Evolutionary conservation across 2,797 vertebrate species (phyloP).

Genomic region (Mastacembelus armatus): DNA sequence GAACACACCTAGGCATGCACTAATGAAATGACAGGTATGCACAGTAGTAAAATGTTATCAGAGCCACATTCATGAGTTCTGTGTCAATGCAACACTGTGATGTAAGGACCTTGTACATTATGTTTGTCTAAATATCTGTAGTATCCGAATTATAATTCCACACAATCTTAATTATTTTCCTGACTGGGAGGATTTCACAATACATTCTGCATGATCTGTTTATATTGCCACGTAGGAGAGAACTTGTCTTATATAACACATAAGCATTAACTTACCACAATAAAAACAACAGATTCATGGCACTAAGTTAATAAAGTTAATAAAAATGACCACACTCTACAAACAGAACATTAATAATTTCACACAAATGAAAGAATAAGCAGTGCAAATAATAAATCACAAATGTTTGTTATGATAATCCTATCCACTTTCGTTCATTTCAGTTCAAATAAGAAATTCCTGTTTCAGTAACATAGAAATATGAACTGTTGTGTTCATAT

Average conservation of each 20-base stretch:
- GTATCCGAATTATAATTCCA: constrained; percentile 18
- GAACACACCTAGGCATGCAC: constrained; percentile 23
- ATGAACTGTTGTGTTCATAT: too few species aligned
- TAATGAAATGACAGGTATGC: constrained; percentile 30
- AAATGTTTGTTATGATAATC: too few species aligned
- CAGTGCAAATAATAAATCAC: not conserved
- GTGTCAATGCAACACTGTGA: constrained; percentile 37
- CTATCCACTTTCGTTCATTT: too few species aligned
- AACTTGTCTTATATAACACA: not conserved
- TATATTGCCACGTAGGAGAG: constrained; percentile 19
- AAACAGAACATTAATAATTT: not conserved
- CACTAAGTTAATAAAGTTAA: not conserved
- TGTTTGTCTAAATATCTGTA: constrained; percentile 38
- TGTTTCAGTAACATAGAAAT: not conserved
- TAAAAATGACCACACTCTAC: not conserved
- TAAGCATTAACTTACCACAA: not conserved
- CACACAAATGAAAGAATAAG: too few species aligned
- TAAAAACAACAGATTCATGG: constrained; percentile 6
- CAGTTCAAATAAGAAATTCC: not conserved
- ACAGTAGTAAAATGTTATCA: constrained; percentile 37
- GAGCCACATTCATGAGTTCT: constrained; percentile 50
- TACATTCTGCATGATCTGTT: constrained; percentile 29
- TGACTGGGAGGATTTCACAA: constrained; percentile 3
- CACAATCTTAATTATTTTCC: constrained; percentile 1
- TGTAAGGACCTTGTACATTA: constrained; percentile 32